Conservation (phyloP, 2,797 vertebrate species). For the Muscicapa comitata region DNA sequence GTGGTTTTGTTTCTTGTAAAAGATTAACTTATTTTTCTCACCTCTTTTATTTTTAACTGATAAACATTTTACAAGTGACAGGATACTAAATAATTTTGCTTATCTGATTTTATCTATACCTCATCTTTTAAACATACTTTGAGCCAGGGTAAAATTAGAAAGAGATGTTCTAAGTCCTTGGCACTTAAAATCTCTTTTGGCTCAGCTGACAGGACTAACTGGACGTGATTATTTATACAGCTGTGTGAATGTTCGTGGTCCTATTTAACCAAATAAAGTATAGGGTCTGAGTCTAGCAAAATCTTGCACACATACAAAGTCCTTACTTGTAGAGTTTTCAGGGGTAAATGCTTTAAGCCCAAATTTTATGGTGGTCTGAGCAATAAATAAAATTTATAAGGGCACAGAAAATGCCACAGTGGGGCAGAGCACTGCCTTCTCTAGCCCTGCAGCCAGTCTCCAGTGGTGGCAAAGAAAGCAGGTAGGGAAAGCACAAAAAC, state of each 20-base stretch:
- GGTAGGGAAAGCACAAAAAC: background rate
- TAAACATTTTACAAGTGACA: conserved; percentile 6
- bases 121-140: conserved; percentile 35
- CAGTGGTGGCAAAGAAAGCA: background rate
- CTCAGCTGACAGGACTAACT: conserved; percentile 3
- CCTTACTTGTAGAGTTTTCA: background rate
- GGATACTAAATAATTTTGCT: conserved; percentile 19
- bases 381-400: background rate
- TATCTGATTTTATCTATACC: conserved; percentile 43
- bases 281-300: background rate
- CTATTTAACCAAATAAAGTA: conserved; percentile 47
- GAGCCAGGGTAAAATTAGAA: conserved; percentile 57
- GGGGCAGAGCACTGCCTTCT: background rate
- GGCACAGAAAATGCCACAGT: background rate
- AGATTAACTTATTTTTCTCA: conserved; percentile 39
- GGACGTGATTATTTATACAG: conserved; percentile 35
- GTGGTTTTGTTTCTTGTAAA: background rate
- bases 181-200: conserved; percentile 21
- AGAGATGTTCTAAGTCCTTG: conserved; percentile 37
- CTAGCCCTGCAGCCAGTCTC: background rate
- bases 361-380: background rate
- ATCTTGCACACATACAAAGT: background rate
- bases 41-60: conserved; percentile 24
- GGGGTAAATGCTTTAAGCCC: background rate
- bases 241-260: background rate